Evolutionary conservation across 2,113 vertebrate genomes (phyloP).

Genomic region (Smithornis capensis): DNA sequence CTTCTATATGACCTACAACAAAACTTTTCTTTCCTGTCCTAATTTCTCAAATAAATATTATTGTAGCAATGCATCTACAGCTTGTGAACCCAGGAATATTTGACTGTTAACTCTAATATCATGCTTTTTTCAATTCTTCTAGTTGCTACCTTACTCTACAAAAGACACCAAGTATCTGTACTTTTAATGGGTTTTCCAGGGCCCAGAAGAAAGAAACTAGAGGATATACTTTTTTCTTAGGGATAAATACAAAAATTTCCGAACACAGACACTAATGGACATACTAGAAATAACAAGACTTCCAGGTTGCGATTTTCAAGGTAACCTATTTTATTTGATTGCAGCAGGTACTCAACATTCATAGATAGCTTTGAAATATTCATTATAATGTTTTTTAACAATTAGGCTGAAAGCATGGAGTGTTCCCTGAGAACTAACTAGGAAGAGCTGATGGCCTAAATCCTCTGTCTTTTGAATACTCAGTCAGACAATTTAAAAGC

Average conservation of each 20-base stretch:
- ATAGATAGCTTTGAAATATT: conserved; percentile 22
- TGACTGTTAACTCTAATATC: neutral
- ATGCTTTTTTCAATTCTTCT: neutral
- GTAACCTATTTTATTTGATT: neutral
- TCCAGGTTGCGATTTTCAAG: neutral
- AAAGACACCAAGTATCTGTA: neutral
- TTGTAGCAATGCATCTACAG: neutral
- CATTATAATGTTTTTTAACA: neutral
- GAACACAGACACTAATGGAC: neutral
- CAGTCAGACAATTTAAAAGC: neutral
- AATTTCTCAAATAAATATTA: neutral
- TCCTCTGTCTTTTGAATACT: conserved; percentile 1
- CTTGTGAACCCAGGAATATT: neutral
- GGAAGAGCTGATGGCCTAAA: neutral
- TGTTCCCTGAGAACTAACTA: neutral
- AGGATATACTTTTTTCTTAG: neutral
- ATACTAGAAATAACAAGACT: neutral
- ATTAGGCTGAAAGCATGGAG: conserved; percentile 1
- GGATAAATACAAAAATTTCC: neutral
- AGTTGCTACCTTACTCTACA: neutral
- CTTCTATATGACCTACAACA: neutral
- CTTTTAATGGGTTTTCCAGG: neutral
- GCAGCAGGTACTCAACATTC: neutral
- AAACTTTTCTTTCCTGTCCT: neutral
- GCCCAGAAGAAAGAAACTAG: neutral